A percentile compares a stretch with the other conserved stretches of the same genome.
phyloP scores from a whole-genome alignment of 2,113 vertebrate genomes.

The Actenoides hombroni region DNA sequence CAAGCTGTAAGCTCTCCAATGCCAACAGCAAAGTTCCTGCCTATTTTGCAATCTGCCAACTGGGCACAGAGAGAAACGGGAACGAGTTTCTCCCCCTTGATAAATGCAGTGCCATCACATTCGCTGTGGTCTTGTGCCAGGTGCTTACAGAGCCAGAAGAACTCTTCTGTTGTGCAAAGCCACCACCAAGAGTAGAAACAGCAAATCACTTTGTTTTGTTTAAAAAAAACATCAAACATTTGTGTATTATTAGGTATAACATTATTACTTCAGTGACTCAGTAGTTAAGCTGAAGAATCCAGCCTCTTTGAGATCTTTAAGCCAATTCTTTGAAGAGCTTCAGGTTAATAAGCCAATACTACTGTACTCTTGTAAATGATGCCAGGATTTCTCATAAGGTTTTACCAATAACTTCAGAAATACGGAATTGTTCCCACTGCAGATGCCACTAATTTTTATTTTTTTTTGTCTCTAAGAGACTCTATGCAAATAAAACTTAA shows the following conservation, averaged over 20 bases:
- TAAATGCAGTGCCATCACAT: background rate
- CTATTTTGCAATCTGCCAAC: slow-evolving; percentile 23
- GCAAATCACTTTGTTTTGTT: background rate
- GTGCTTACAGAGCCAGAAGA: background rate
- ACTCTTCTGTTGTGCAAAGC: slow-evolving; percentile 11
- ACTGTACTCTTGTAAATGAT: slow-evolving; percentile 5
- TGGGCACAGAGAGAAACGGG: background rate
- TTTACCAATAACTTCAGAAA: slow-evolving; percentile 39
- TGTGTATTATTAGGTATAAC: background rate
- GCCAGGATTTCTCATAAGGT: slow-evolving; percentile 25
- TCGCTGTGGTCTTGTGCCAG: slow-evolving; percentile 6
- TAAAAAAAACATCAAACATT: background rate
- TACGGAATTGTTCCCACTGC: background rate
- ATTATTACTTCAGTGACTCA: background rate
- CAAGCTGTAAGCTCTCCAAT: background rate
- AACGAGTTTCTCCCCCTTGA: background rate
- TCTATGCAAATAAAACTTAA: background rate
- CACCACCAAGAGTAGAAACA: background rate
- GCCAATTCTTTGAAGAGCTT: slow-evolving; percentile 22
- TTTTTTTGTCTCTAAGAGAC: background rate
- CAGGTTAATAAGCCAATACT: slow-evolving; percentile 43
- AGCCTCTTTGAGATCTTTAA: background rate
- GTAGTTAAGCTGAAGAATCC: background rate
- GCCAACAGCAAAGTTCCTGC: background rate
- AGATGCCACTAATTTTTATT: background rate